Percentiles rank a stretch among this genome's conserved stretches.
These are phyloP conservation scores for Cerceris rybyensis DNA, from an alignment of 2,888 invertebrate genomes.

Conservation along the genomic window DNA sequence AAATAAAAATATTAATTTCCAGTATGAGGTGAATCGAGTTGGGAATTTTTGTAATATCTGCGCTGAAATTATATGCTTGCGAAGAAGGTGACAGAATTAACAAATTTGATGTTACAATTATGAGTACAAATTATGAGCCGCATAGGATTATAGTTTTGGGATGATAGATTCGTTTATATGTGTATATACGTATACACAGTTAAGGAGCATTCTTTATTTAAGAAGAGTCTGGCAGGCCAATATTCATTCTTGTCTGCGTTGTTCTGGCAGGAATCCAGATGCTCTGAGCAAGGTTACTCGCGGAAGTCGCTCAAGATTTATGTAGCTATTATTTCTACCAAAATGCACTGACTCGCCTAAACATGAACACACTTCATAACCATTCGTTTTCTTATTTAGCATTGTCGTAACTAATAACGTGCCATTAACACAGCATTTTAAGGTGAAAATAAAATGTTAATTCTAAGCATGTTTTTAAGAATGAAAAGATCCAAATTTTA, in stretches of 20 bases:
- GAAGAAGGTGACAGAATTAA: too few relatives aligned
- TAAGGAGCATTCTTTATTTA: constrained; percentile 51
- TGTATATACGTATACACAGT: too few relatives aligned
- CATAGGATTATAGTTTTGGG: too few relatives aligned
- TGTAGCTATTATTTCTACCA: constrained; percentile 70
- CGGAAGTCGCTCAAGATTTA: constrained; percentile 70
- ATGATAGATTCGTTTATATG: constrained; percentile 11
- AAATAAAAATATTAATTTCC: too few relatives aligned
- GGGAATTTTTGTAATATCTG: too few relatives aligned
- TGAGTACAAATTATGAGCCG: too few relatives aligned
- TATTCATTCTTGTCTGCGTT: constrained; percentile 59
- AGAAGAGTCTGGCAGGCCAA: constrained; percentile 47
- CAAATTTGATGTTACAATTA: too few relatives aligned
- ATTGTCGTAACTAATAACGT: constrained; percentile 40
- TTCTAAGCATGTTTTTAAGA: too few relatives aligned
- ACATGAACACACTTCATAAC: constrained; percentile 55
- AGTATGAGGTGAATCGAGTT: too few relatives aligned
- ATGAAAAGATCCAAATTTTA: too few relatives aligned
- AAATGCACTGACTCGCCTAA: constrained; percentile 45
- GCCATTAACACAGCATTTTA: constrained; percentile 39
- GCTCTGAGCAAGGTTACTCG: constrained; percentile 57
- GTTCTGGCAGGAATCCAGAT: constrained; percentile 73
- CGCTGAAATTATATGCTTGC: too few relatives aligned
- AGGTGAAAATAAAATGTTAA: neutral
- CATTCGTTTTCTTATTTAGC: constrained; percentile 35